phyloP scores from a whole-genome alignment of 2,797 vertebrate genomes.

The Sebastes steindachneri region DNA sequence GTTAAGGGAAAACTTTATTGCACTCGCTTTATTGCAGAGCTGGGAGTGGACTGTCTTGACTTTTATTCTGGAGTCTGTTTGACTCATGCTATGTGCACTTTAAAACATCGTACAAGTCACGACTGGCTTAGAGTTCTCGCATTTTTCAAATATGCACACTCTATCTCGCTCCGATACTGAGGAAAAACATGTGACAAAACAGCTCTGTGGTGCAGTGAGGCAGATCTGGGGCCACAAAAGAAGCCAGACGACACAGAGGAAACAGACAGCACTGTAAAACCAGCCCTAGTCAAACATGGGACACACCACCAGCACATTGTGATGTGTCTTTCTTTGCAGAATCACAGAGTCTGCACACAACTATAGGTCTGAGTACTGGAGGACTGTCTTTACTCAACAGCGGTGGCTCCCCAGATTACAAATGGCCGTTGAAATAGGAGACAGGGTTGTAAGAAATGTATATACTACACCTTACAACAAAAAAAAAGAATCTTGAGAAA shows the following conservation, averaged over 20 bases:
- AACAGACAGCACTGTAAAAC: slow-evolving; percentile 50
- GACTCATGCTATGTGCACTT: slow-evolving; percentile 40
- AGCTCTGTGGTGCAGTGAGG: slow-evolving; percentile 23
- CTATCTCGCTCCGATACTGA: not conserved
- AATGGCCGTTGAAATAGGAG: not conserved
- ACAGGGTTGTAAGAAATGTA: not conserved
- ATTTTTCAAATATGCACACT: slow-evolving; percentile 62
- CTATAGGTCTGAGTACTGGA: not conserved
- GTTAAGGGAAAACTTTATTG: slow-evolving; percentile 36
- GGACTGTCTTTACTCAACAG: not conserved
- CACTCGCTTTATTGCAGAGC: slow-evolving; percentile 31
- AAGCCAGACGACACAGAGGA: slow-evolving; percentile 25
- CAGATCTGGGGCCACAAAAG: slow-evolving; percentile 34
- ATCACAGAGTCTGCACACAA: slow-evolving; percentile 21
- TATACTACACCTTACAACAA: not conserved
- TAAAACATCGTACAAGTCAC: slow-evolving; percentile 50
- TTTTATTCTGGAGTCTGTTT: slow-evolving; percentile 42
- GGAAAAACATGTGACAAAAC: slow-evolving; percentile 15
- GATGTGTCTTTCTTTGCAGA: slow-evolving; percentile 29
- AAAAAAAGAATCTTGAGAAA: not conserved
- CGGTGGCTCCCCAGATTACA: not conserved
- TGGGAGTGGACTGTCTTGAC: slow-evolving; percentile 46
- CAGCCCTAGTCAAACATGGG: slow-evolving; percentile 32
- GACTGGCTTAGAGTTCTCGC: slow-evolving; percentile 43
- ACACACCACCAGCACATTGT: slow-evolving; percentile 23